Evolutionary conservation across 2,888 invertebrate species (phyloP), one percentile per base, ranked within the genome.

Genomic region (Epirrhoe alternata): DNA sequence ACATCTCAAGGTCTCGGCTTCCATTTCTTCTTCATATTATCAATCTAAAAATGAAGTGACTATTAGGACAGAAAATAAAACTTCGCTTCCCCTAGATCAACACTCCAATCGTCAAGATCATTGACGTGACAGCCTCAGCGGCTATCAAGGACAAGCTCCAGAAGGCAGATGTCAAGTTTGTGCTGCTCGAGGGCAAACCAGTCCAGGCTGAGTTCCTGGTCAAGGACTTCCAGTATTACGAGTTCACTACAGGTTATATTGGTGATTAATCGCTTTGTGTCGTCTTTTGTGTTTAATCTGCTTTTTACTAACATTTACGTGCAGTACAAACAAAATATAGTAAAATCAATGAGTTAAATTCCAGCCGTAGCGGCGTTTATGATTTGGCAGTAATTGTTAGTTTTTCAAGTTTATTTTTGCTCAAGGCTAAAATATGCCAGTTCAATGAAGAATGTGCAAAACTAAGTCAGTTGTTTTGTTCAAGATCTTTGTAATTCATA

Each of bases 141-240:
- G 83, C 90, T 0, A 61, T 94, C 0, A 86, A 86, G 50, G 94
- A 94, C 33, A 92, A 94, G 61, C 71, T 89, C 0, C 94, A 95
- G 67, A 94, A 94, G 70, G 83, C 92, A 0, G 93, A 94, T 38
- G 77, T 94, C 0, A 94, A 93, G 70, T 74, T 94, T 65, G 84
- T 88, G 1, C 76, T 95, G 1, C 84, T 95, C 10, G 94, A 94
- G 55, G 89, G 94, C 76, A 92, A 94, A 65, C 94, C 95, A 0
- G 78, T 94, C 0, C 78, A 85, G 6, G 79, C 91, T 8, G 89
- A 86, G 45, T 88, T 94, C 51, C 91, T 95, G 66, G 79, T 93
- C 12, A 95, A 94, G 76, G 94, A 95, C 77, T 94, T 86, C 81
- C 94, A 94, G 71, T 94, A 94, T 69, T 90, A 95, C 82, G 94